phyloP scores from a whole-genome alignment of 2,888 invertebrate genomes.

The Caenorhabditis sp. region DNA sequence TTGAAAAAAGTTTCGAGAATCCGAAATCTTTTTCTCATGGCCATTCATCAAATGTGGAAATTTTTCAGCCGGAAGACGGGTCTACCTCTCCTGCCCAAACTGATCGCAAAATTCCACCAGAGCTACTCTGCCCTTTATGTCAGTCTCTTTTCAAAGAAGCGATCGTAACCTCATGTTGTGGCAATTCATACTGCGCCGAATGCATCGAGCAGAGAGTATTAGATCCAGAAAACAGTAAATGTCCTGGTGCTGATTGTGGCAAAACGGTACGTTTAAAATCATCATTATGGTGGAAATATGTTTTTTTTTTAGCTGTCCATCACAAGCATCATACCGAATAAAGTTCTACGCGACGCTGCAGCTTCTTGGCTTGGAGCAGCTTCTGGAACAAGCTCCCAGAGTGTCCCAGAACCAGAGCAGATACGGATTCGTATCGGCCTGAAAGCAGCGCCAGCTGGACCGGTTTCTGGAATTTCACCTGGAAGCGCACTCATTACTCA shows the following conservation, averaged over 20 bases:
- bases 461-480: slow-evolving; percentile 32
- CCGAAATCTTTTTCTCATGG: slow-evolving; percentile 9
- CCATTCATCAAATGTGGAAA: background rate
- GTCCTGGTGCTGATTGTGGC: slow-evolving; percentile 71
- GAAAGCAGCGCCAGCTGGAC: slow-evolving; percentile 37
- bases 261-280: slow-evolving; percentile 26
- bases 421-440: slow-evolving; percentile 62
- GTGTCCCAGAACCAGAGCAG: slow-evolving; percentile 38
- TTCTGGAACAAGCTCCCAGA: slow-evolving; percentile 16
- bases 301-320: slow-evolving; percentile 58
- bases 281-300: background rate
- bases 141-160: slow-evolving; percentile 90
- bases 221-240: slow-evolving; percentile 72
- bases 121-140: slow-evolving; percentile 94
- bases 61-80: slow-evolving; percentile 46
- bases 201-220: slow-evolving; percentile 86
- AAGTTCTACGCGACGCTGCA: slow-evolving; percentile 75
- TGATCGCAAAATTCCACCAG: slow-evolving; percentile 89
- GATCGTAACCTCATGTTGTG: slow-evolving; percentile 98
- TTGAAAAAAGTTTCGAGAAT: background rate
- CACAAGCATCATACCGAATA: slow-evolving; percentile 79
- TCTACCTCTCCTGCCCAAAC: slow-evolving; percentile 43
- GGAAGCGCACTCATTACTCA: slow-evolving; percentile 10
- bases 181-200: slow-evolving; percentile 98
- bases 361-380: slow-evolving; percentile 69